Conservation (phyloP, 2,888 invertebrate species). For the Petrolisthes cinctipes region DNA sequence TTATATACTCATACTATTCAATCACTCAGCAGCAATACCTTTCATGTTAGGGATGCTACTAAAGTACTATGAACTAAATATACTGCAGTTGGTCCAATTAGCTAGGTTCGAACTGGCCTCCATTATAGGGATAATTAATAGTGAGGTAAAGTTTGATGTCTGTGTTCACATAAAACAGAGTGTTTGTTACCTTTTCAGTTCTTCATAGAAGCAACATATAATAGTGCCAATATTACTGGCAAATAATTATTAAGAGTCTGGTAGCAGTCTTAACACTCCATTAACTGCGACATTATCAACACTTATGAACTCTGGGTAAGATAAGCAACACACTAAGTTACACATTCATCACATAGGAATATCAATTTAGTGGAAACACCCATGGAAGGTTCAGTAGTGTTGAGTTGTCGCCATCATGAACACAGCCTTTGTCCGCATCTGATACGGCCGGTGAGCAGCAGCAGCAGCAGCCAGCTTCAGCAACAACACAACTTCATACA, state of each 20-base stretch:
- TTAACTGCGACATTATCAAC: constrained; percentile 46
- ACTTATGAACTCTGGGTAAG: constrained; percentile 42
- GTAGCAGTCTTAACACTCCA: constrained; percentile 57
- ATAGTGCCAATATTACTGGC: constrained; percentile 57
- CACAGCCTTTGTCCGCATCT: constrained; percentile 60
- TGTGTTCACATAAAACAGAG: constrained; percentile 62
- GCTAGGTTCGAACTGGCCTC: constrained; percentile 58
- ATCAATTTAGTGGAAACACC: constrained; percentile 14
- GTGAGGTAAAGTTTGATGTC: constrained; percentile 60
- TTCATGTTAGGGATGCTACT: neutral
- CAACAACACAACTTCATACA: constrained; percentile 50
- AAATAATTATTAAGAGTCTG: constrained; percentile 49
- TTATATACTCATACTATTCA: neutral
- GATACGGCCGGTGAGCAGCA: constrained; percentile 58
- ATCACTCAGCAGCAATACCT: constrained; percentile 7
- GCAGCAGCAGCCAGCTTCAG: constrained; percentile 34
- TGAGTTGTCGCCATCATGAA: constrained; percentile 44
- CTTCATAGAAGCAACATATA: constrained; percentile 56
- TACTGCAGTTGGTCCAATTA: constrained; percentile 59
- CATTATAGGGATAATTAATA: constrained; percentile 45
- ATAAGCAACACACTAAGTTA: constrained; percentile 11
- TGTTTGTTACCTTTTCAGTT: constrained; percentile 55
- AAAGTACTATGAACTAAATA: constrained; percentile 37
- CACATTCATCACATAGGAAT: neutral
- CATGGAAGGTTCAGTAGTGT: constrained; percentile 26